phyloP scores from a whole-genome alignment of 2,888 invertebrate genomes.

The Megastigmus dorsalis region DNA sequence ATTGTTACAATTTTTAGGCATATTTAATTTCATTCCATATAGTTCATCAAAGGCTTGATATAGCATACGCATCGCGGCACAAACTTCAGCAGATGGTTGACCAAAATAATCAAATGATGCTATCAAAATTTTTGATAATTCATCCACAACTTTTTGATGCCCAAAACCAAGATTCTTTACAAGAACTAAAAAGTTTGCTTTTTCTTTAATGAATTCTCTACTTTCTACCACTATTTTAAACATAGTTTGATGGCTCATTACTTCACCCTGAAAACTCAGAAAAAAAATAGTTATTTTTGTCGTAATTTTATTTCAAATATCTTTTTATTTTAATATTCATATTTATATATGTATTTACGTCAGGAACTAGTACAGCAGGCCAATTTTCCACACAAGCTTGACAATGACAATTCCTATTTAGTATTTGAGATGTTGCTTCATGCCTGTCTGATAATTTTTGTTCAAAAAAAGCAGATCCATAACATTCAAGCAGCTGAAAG shows the following conservation, averaged over 20 bases:
- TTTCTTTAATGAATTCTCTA: conserved; percentile 11
- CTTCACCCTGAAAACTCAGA: conserved; percentile 4
- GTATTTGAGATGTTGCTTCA: conserved; percentile 35
- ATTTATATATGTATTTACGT: neutral
- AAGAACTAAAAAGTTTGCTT: conserved; percentile 9
- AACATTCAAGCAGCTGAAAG: conserved; percentile 34
- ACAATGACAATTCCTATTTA: conserved; percentile 79
- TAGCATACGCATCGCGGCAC: conserved; percentile 5
- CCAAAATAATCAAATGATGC: conserved; percentile 22
- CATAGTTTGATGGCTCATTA: neutral
- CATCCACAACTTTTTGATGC: conserved; percentile 20
- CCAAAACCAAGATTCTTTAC: neutral
- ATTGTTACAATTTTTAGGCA: conserved; percentile 12
- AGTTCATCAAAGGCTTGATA: conserved; percentile 15
- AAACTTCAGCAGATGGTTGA: conserved; percentile 24
- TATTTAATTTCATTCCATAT: conserved; percentile 1
- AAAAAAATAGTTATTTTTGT: no score
- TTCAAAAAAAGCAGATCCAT: conserved; percentile 34
- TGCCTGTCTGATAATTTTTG: conserved; percentile 73
- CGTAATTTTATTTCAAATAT: neutral
- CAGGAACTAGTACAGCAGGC: conserved; percentile 73
- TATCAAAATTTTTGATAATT: conserved; percentile 16
- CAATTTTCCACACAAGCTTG: conserved; percentile 83
- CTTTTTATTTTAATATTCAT: neutral
- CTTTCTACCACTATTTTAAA: conserved; percentile 4